These are phyloP conservation scores for Phlogophora meticulosa DNA, from an alignment of 2,888 invertebrate genomes.

Conservation along the genomic window DNA sequence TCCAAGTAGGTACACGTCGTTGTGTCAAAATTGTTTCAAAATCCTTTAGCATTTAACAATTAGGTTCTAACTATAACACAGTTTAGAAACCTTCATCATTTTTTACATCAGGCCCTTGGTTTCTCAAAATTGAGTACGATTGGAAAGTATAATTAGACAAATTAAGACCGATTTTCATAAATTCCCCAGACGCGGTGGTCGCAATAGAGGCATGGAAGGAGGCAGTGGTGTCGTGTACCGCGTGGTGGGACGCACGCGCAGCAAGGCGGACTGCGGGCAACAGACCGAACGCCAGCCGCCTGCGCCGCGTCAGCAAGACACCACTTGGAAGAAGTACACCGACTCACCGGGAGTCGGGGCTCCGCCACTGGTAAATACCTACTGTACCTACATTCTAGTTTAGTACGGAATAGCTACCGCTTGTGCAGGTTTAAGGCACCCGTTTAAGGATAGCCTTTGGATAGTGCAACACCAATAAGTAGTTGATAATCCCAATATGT, in stretches of 20 bases:
- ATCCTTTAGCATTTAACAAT: no score
- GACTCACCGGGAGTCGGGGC: conserved; percentile 92
- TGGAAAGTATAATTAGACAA: not conserved
- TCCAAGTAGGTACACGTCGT: no score
- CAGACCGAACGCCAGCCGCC: conserved; percentile 87
- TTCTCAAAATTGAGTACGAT: not conserved
- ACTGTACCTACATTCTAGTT: conserved; percentile 34
- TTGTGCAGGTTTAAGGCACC: no score
- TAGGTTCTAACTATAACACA: no score
- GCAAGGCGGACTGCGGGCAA: conserved; percentile 89
- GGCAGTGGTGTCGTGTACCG: conserved; percentile 90
- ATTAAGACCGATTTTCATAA: not conserved
- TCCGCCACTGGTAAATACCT: conserved; percentile 83
- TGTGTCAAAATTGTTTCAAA: no score
- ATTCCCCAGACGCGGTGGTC: conserved; percentile 88
- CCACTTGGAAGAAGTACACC: conserved; percentile 92
- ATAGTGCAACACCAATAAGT: no score
- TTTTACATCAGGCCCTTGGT: no score
- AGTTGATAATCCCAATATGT: no score
- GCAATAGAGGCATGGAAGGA: conserved; percentile 90
- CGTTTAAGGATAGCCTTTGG: no score
- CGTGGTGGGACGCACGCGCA: conserved; percentile 87
- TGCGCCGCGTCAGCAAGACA: conserved; percentile 82
- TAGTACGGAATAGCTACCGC: no score
- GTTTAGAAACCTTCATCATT: no score